Evolutionary conservation across 2,113 vertebrate genomes (phyloP), one percentile per base, ranked within the genome.

Genomic region (Harpagus bidentatus): DNA sequence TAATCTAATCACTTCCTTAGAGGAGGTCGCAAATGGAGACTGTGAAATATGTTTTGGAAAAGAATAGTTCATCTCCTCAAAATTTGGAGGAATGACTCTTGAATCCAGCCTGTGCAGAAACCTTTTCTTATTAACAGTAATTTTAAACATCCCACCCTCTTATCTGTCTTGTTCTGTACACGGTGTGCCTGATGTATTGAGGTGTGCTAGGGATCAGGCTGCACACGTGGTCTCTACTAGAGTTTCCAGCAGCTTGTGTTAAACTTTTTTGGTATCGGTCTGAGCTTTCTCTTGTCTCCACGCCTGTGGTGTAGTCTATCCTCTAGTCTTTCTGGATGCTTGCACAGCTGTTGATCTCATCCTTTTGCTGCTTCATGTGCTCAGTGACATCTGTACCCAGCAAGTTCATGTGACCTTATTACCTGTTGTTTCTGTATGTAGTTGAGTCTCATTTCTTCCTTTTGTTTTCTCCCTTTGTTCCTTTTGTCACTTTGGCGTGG

Each of bases 381-480:
- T 80, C 61, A 2, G 70, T 77, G 82, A 45, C 72, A 34, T 36
- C 92, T 67, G 66, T 53, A 16, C 8, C 82, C 65, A 11, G 50
- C 63, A 16, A 65, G 77, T 59, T 91, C 52, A 2, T 62, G 91
- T 95, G 52, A 88, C 79, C 93, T 94, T 70, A 17, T 82, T 70
- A 82, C 86, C 82, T 94, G 82, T 82, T 97, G 83, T 91, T 96
- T 36, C 92, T 92, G 26, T 63, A 36, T 73, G 61, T 59, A 90
- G 93, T 82, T 61, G 87, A 96, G 93, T 96, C 97, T 97, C 92
- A 97, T 94, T 45, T 94, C 90, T 94, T 81, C 95, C 86, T 95
- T 97, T 95, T 97, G 94, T 97, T 97, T 96, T 96, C 87, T 96
- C 92, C 95, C 74, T 90, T 36, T 95, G 94, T 96, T 94, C 95